Evolutionary conservation across 2,888 invertebrate genomes (phyloP).

Genomic region (Acronicta aceris): DNA sequence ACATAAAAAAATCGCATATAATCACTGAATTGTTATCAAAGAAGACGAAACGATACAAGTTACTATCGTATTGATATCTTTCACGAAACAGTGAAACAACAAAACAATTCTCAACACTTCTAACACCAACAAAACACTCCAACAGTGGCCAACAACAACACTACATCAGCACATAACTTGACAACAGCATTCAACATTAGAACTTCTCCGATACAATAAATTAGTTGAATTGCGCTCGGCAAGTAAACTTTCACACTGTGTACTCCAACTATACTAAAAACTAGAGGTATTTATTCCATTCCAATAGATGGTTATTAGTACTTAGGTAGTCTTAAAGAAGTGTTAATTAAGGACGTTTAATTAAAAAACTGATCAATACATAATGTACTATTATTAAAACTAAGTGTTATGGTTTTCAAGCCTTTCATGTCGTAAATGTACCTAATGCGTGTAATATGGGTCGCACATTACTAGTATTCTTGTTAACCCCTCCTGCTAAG

Average conservation of each 20-base stretch:
- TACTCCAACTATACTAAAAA: not conserved
- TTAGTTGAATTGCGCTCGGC: conserved; percentile 14
- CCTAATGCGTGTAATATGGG: no score
- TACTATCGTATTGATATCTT: not conserved
- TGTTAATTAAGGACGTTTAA: no score
- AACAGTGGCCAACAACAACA: conserved; percentile 36
- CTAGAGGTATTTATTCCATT: not conserved
- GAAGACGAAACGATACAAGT: no score
- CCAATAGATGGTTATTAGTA: not conserved
- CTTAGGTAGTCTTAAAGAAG: not conserved
- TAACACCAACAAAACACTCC: conserved; percentile 27
- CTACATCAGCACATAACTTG: conserved; percentile 23
- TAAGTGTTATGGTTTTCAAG: no score
- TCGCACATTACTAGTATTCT: no score
- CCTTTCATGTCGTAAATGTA: no score
- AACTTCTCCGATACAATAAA: conserved; percentile 36
- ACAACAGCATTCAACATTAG: conserved; percentile 12
- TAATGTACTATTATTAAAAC: no score
- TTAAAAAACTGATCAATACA: no score
- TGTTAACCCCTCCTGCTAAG: no score
- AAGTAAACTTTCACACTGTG: conserved; percentile 1
- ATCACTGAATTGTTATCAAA: no score
- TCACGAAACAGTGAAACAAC: conserved; percentile 4
- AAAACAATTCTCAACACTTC: conserved; percentile 8
- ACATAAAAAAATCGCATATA: no score